Conservation (phyloP, 2,888 invertebrate genomes). For the Drosophila neonasuta region DNA sequence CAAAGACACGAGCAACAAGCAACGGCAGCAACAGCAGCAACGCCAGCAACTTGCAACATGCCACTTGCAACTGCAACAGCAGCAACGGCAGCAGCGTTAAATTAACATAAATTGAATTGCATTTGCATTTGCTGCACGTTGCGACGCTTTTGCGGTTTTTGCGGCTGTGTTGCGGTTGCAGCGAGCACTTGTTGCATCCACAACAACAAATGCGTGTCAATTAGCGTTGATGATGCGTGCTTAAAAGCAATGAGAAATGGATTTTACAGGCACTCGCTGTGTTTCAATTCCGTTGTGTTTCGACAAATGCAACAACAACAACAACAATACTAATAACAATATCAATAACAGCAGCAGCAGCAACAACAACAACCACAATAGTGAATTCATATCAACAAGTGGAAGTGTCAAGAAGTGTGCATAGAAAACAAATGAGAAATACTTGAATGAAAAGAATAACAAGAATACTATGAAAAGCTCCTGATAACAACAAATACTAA, state of each 20-base stretch:
- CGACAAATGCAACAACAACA: conserved; percentile 29
- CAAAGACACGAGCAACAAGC: conserved; percentile 61
- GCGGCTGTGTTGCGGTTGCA: conserved; percentile 48
- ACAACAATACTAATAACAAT: conserved; percentile 28
- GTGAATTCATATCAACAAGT: conserved; percentile 61
- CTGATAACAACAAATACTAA: conserved; percentile 12
- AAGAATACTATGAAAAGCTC: conserved; percentile 26
- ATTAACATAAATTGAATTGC: conserved; percentile 81
- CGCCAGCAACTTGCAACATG: conserved; percentile 40
- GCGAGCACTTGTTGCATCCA: conserved; percentile 47
- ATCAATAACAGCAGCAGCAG: conserved; percentile 28
- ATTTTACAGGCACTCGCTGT: conserved; percentile 61
- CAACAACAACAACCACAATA: conserved; percentile 14
- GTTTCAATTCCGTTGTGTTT: conserved; percentile 68
- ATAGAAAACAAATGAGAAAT: conserved; percentile 53
- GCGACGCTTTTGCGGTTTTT: conserved; percentile 70
- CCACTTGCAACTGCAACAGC: conserved; percentile 35
- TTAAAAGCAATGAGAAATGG: conserved; percentile 67
- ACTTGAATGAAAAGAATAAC: conserved; percentile 27
- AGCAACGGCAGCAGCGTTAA: conserved; percentile 68
- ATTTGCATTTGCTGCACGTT: conserved; percentile 79
- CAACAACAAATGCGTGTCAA: conserved; percentile 73
- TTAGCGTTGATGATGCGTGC: conserved; percentile 75
- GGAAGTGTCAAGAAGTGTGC: conserved; percentile 61
- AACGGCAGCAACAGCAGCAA: conserved; percentile 28